Conservation (phyloP, 92 coral and sea anemone species). For the Actinostola sp. region DNA sequence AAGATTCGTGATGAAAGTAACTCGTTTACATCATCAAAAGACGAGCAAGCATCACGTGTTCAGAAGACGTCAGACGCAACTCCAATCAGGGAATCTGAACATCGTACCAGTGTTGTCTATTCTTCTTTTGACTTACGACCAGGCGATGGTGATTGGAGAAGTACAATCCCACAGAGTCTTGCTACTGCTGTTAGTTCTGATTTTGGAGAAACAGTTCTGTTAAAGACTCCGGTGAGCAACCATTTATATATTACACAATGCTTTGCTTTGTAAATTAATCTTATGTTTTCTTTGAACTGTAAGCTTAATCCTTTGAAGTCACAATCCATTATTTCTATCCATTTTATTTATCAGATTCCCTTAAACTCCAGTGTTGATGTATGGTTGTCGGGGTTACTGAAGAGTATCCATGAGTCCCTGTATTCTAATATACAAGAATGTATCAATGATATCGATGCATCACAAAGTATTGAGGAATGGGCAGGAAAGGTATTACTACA, state of each 20-base stretch:
- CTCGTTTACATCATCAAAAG: conserved; percentile 5
- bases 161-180: conserved; percentile 62
- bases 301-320: too few relatives aligned
- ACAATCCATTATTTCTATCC: background rate
- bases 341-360: conserved; percentile 55
- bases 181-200: conserved; percentile 87
- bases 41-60: conserved; percentile 4
- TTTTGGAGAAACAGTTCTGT: conserved; percentile 76
- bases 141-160: conserved; percentile 77
- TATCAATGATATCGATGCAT: conserved; percentile 79
- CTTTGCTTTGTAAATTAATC: too few relatives aligned
- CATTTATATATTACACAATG: too few relatives aligned
- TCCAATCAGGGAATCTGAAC: conserved; percentile 36
- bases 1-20: conserved; percentile 27
- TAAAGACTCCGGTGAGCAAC: conserved; percentile 77
- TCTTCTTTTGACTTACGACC: conserved; percentile 48
- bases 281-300: too few relatives aligned
- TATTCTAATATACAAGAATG: conserved; percentile 76
- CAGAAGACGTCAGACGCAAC: conserved; percentile 60
- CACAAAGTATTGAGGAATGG: conserved; percentile 85
- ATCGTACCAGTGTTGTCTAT: conserved; percentile 33
- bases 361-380: conserved; percentile 82
- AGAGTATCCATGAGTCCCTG: conserved; percentile 78
- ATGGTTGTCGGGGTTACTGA: conserved; percentile 80
- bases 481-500: conserved; percentile 71